phyloP scores from a whole-genome alignment of 1,140 invertebrate genomes.

The Trypoxylus dichotomus region DNA sequence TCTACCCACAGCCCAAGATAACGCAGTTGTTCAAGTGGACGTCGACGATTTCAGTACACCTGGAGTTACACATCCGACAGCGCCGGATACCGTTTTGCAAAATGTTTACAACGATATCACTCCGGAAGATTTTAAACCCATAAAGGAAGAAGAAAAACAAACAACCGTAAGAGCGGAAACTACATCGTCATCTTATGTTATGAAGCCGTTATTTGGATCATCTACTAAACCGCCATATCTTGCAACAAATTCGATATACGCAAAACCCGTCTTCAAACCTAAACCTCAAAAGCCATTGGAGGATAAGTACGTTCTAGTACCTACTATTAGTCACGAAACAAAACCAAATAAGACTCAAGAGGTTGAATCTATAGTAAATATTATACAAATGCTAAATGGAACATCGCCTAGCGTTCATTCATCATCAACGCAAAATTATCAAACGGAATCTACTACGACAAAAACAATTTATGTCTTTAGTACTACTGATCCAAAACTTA shows the following conservation, averaged over 20 bases:
- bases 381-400: slow-evolving; percentile 52
- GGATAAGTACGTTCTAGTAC: slow-evolving; percentile 57
- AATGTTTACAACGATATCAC: slow-evolving; percentile 65
- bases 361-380: slow-evolving; percentile 57
- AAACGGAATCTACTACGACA: slow-evolving; percentile 7
- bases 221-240: slow-evolving; percentile 46
- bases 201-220: slow-evolving; percentile 41
- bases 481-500: slow-evolving; percentile 43
- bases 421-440: slow-evolving; percentile 9
- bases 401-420: slow-evolving; percentile 29
- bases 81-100: slow-evolving; percentile 66
- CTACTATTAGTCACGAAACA: slow-evolving; percentile 57
- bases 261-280: slow-evolving; percentile 46
- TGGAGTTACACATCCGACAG: slow-evolving; percentile 59
- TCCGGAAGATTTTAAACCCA: slow-evolving; percentile 62
- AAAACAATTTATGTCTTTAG: slow-evolving; percentile 59
- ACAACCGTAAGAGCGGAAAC: slow-evolving; percentile 41
- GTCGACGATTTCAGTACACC: slow-evolving; percentile 53
- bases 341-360: slow-evolving; percentile 50
- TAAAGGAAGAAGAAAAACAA: slow-evolving; percentile 44
- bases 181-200: slow-evolving; percentile 38
- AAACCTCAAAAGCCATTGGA: slow-evolving; percentile 49
- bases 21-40: slow-evolving; percentile 47
- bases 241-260: slow-evolving; percentile 40
- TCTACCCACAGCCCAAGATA: slow-evolving; percentile 48